Evolutionary conservation across 2,113 vertebrate genomes (phyloP), one percentile per base, ranked within the genome.

Genomic region (Oreocharis arfaki): DNA sequence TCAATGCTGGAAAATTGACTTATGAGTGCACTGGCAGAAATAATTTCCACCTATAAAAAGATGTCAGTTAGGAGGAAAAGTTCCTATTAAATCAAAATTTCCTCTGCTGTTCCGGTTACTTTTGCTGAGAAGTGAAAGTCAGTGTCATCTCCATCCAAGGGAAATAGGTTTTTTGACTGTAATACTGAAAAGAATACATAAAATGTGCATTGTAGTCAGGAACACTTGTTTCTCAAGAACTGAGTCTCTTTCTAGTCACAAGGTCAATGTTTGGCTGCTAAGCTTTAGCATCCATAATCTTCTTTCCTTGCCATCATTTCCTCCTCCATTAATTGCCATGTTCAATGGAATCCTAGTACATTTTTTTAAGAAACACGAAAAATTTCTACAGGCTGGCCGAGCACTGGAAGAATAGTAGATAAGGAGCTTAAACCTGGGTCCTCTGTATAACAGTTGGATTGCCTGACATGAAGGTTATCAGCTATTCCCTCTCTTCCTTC

Each of bases 41-140:
- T 96, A 82, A 97, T 96, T 97, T 93, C 94, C 84, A 93, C 86
- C 57, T 94, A 70, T 79, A 73, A 53, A 90, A 90, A 97, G 47
- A 94, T 88, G 81, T 93, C 73, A 84, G 50, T 90, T 87, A 61
- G 75, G 41, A 94, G 53, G 56, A 95, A 85, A 95, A 95, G n/a
- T 92, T 85, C 61, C 67, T 39, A 95, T 87, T 84, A 95, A 91
- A 94, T 85, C 41, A 94, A 93, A 97, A 81, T 88, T n/a, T 93
- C 26, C 30, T 49, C 30, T 90, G 33, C 70, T 95, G 68, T 83
- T 64, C 28, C 33, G 46, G 84, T 53, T 97, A 49, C 84, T 90
- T 79, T 79, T 83, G 39, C 80, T 92, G 52, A 94, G 42, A 33
- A 89, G 11, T 63, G 63, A 95, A 95, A 95, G 49, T 56, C 19